Evolutionary conservation across 1,140 invertebrate genomes (phyloP).

Genomic region (Drosophila prosaltans): DNA sequence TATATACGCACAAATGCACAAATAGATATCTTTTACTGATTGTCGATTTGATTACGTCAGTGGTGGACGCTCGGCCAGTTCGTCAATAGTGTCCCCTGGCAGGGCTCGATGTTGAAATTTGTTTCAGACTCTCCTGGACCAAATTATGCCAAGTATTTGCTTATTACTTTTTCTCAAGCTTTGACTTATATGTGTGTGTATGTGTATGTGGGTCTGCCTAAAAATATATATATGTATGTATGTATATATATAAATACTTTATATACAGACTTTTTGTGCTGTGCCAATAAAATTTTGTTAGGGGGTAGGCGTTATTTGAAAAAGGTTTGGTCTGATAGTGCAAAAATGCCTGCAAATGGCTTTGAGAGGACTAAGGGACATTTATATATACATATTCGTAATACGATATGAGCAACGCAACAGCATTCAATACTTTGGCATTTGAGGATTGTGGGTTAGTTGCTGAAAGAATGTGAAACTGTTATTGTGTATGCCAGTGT

Average conservation of each 20-base stretch:
- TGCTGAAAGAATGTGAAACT: slow-evolving; percentile 11
- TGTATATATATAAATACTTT: not conserved
- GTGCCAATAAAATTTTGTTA: slow-evolving; percentile 56
- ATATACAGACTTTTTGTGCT: slow-evolving; percentile 11
- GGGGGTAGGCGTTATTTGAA: slow-evolving; percentile 70
- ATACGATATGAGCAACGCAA: slow-evolving; percentile 35
- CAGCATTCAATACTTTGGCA: slow-evolving; percentile 42
- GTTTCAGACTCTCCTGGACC: slow-evolving; percentile 32
- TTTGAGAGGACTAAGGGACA: slow-evolving; percentile 17
- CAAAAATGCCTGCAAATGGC: slow-evolving; percentile 66
- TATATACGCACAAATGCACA: not conserved
- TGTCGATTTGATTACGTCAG: slow-evolving; percentile 79
- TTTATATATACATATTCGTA: slow-evolving; percentile 19
- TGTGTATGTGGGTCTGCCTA: not conserved
- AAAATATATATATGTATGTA: not conserved
- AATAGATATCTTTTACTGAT: slow-evolving; percentile 63
- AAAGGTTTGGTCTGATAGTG: slow-evolving; percentile 74
- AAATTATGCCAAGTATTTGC: slow-evolving; percentile 80
- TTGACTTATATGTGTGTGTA: not conserved
- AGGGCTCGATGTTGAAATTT: slow-evolving; percentile 37
- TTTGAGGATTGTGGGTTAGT: slow-evolving; percentile 27
- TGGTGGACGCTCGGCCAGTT: slow-evolving; percentile 37
- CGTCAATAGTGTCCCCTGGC: slow-evolving; percentile 60
- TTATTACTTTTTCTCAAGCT: slow-evolving; percentile 63
- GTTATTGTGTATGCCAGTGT: not conserved